Percentiles rank a stretch among this genome's conserved stretches.
phyloP scores from a whole-genome alignment of 2,888 invertebrate species.

The Polymixis flavicincta region DNA sequence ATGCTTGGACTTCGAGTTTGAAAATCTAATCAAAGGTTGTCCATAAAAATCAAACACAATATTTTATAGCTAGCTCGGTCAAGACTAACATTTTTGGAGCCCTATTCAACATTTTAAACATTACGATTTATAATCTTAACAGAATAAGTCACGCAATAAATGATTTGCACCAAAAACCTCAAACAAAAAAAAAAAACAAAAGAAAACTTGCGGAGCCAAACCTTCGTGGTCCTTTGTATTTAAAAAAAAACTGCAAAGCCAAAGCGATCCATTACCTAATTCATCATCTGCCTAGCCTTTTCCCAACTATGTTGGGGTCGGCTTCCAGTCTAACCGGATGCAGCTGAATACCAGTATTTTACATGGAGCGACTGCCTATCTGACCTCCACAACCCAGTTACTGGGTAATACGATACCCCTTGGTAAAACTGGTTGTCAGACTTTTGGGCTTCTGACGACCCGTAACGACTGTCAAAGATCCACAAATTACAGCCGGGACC shows the following conservation, averaged over 20 bases:
- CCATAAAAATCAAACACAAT: not conserved
- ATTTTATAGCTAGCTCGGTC: not conserved
- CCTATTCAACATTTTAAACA: not conserved
- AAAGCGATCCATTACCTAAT: conserved; percentile 59
- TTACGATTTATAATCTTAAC: no score
- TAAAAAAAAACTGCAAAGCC: conserved; percentile 2
- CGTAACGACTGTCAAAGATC: no score
- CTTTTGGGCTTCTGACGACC: no score
- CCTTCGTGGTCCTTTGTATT: not conserved
- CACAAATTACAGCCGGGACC: no score
- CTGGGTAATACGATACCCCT: no score
- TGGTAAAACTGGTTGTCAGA: no score
- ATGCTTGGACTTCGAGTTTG: not conserved
- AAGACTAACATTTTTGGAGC: not conserved
- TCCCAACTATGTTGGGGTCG: no score
- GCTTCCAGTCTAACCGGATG: no score
- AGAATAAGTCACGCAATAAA: not conserved
- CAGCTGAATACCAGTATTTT: no score
- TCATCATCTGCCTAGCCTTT: no score
- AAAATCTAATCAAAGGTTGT: not conserved
- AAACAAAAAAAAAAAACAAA: conserved; percentile 15
- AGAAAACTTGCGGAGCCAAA: not conserved
- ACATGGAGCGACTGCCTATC: no score
- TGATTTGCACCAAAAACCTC: not conserved
- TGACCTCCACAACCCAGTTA: no score